phyloP scores from a whole-genome alignment of 2,888 invertebrate genomes.

The Epirrhoe alternata region DNA sequence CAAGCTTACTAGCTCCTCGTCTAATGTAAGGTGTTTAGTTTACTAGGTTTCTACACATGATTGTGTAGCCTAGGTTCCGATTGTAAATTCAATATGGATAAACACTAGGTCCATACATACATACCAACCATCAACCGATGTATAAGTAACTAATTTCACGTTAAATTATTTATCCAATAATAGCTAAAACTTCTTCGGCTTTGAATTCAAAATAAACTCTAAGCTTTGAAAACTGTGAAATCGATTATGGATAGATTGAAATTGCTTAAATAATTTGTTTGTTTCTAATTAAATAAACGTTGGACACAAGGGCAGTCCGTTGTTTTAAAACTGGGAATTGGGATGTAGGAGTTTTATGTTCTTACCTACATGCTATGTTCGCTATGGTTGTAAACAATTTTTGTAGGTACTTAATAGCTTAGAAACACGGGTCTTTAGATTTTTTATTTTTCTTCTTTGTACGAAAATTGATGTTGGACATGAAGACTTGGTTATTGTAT shows the following conservation, averaged over 20 bases:
- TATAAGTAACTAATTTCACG: conserved; percentile 7
- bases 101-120: too few species aligned
- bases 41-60: conserved; percentile 8
- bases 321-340: background rate
- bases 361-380: too few species aligned
- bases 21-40: background rate
- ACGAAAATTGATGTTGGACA: too few species aligned
- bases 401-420: background rate
- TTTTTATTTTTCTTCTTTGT: too few species aligned
- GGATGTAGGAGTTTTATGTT: background rate
- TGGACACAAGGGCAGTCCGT: conserved; percentile 1
- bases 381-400: too few species aligned
- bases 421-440: too few species aligned
- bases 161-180: background rate
- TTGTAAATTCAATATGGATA: conserved; percentile 1
- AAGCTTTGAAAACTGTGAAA: conserved; percentile 2
- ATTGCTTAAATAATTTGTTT: conserved; percentile 9
- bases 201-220: background rate
- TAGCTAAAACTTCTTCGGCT: conserved; percentile 5
- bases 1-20: background rate
- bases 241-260: conserved; percentile 9
- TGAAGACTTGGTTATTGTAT: background rate
- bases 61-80: background rate
- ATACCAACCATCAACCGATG: background rate
- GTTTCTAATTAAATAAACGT: conserved; percentile 7